Evolutionary conservation across 2,888 invertebrate genomes (phyloP), one percentile per base, ranked within the genome.

Genomic region (Acleris laterana): DNA sequence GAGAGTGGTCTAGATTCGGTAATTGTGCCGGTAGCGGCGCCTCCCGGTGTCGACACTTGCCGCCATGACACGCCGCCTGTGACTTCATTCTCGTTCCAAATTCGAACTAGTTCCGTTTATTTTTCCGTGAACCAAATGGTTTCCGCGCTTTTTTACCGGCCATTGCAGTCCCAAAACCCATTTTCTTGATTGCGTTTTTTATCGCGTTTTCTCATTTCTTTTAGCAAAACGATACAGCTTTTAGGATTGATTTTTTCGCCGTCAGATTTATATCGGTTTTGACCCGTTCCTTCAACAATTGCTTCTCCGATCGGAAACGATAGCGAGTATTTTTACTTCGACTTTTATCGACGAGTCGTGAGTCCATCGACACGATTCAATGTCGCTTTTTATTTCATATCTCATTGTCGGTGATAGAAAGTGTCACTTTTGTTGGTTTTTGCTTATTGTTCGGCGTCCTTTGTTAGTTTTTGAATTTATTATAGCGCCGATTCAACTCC

Each of bases 1-100:
- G 92, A 92, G 92, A 93, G 92, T 92, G 92, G 88, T 91, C 92
- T 90, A 90, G 89, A 88, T 91, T 80, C 83, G 86, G 86, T 90
- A 89, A 90, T 90, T 89, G 88, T 88, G 87, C 81, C 87, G 89
- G 90, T 88, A 87, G 88, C 84, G 80, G 78, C 25, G 74, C 80
- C 75, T 84, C 86, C 84, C 64, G 69, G 56, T 69, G 87, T 87
- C 87, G 85, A 38, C 57, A 52, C 62, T 66, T 66, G 66, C 25
- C 57, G 61, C 44, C 55, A 16, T n/a, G 22, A 56, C 56, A 22
- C 38, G 42, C 11, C 51, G 58, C 64, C 65, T 61, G 60, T 52
- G 46, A 61, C 62, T 62, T 57, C 57, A 62, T 65, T 65, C 53
- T 58, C 48, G 59, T 53, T 55, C 49, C 42, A 55, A 60, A 53